Evolutionary conservation across 2,797 vertebrate species (phyloP).

Genomic region (Pelodytes ibericus): DNA sequence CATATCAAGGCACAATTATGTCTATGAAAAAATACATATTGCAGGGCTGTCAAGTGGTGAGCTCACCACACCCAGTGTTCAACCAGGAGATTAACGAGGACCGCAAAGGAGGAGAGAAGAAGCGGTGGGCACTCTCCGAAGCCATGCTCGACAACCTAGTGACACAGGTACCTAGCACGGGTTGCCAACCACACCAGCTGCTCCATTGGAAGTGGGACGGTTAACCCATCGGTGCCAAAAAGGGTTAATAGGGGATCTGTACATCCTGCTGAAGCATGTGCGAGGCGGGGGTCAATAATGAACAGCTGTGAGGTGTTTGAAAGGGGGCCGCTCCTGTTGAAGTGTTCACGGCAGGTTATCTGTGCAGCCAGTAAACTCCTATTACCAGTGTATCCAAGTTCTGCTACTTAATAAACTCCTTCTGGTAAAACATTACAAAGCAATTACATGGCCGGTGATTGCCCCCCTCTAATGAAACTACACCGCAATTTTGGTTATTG

Average conservation of each 20-base stretch:
- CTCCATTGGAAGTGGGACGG: not conserved
- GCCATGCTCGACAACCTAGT: too few species aligned
- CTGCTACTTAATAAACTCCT: conserved; percentile 82
- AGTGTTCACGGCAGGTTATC: conserved; percentile 76
- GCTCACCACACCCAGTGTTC: too few species aligned
- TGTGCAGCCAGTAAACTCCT: conserved; percentile 79
- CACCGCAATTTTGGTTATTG: conserved; percentile 82
- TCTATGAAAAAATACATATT: too few species aligned
- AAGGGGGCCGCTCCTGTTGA: conserved; percentile 73
- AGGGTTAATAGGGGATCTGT: not conserved
- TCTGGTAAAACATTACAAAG: conserved; percentile 84
- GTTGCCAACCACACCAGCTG: conserved; percentile 60
- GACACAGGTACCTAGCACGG: too few species aligned
- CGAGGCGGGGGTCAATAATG: conserved; percentile 78
- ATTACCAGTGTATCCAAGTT: conserved; percentile 84
- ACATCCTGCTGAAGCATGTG: conserved; percentile 47
- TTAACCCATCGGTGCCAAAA: not conserved
- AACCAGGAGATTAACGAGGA: too few species aligned
- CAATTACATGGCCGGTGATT: conserved; percentile 80
- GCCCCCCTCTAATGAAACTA: conserved; percentile 82
- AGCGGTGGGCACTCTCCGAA: too few species aligned
- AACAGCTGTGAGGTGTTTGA: conserved; percentile 78
- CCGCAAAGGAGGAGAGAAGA: too few species aligned
- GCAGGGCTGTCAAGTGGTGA: too few species aligned
- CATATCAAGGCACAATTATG: too few species aligned